These are phyloP conservation scores for Nectonema munidae DNA, from an alignment of 2,888 invertebrate genomes.

Conservation along the genomic window DNA sequence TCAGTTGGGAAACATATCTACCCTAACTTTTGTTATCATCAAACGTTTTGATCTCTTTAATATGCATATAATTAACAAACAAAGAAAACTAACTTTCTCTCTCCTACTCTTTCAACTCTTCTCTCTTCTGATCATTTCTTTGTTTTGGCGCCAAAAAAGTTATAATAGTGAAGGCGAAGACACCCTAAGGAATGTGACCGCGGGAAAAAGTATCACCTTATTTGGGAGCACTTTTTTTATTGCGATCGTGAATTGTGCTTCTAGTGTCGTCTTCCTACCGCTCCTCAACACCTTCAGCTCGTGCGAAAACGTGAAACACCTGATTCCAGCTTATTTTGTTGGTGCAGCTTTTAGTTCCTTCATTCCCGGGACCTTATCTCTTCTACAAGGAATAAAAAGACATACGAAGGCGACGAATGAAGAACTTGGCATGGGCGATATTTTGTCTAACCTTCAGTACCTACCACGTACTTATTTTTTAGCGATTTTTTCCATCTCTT, in stretches of 20 bases:
- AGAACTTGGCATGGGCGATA: too few relatives aligned
- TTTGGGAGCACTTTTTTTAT: conserved; percentile 34
- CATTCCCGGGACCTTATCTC: conserved; percentile 40
- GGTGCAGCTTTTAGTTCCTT: conserved; percentile 51
- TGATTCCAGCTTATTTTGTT: conserved; percentile 43
- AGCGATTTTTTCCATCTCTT: too few relatives aligned
- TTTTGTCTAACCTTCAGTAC: too few relatives aligned
- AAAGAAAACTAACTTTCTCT: too few relatives aligned
- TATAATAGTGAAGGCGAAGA: too few relatives aligned
- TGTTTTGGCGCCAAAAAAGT: conserved; percentile 27
- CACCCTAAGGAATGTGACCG: too few relatives aligned
- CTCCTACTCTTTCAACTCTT: conserved; percentile 6
- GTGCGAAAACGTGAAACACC: conserved; percentile 39
- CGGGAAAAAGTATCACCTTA: conserved; percentile 26
- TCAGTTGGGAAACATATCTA: conserved; percentile 46
- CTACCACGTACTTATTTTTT: too few relatives aligned
- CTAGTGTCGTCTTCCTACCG: conserved; percentile 51
- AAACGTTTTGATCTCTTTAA: too few relatives aligned
- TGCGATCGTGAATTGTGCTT: conserved; percentile 45
- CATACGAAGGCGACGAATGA: too few relatives aligned
- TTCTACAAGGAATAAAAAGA: conserved; percentile 40
- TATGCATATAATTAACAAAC: too few relatives aligned
- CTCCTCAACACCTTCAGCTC: conserved; percentile 37
- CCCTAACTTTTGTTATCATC: too few relatives aligned
- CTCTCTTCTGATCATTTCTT: conserved; percentile 8